Evolutionary conservation across 2,113 vertebrate species (phyloP).

Genomic region (Chauna torquata): DNA sequence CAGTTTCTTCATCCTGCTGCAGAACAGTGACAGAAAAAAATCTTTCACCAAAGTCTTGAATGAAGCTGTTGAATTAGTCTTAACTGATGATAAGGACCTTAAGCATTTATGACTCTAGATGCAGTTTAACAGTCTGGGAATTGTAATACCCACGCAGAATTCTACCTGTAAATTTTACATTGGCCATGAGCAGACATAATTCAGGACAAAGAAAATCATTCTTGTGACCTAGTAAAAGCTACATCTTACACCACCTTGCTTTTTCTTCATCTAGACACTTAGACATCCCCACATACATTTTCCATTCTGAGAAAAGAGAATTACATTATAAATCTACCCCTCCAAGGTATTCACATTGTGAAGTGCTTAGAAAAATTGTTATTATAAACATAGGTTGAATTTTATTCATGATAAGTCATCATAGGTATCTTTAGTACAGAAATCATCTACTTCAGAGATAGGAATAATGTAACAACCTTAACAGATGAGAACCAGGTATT

Average conservation of each 20-base stretch:
- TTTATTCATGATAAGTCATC: neutral
- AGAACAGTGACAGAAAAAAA: neutral
- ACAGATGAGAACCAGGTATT: neutral
- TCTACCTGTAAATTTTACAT: neutral
- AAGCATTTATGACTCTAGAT: neutral
- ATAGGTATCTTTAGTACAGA: neutral
- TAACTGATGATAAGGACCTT: neutral
- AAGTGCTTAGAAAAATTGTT: neutral
- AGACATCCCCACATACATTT: fast-evolving
- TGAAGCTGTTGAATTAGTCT: fast-evolving
- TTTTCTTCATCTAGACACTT: neutral
- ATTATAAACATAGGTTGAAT: neutral
- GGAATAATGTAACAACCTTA: neutral
- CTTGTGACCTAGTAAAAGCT: neutral
- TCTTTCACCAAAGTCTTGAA: neutral
- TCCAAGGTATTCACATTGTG: neutral
- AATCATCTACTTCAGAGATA: neutral
- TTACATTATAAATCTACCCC: neutral
- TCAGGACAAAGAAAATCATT: neutral
- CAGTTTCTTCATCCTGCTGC: neutral
- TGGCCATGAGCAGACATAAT: fast-evolving
- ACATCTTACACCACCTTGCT: fast-evolving
- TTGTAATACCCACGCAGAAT: neutral
- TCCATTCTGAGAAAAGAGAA: neutral
- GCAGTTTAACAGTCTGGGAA: neutral